Evolutionary conservation across 2,888 invertebrate species (phyloP).

Genomic region (Ormyrus rosae): DNA sequence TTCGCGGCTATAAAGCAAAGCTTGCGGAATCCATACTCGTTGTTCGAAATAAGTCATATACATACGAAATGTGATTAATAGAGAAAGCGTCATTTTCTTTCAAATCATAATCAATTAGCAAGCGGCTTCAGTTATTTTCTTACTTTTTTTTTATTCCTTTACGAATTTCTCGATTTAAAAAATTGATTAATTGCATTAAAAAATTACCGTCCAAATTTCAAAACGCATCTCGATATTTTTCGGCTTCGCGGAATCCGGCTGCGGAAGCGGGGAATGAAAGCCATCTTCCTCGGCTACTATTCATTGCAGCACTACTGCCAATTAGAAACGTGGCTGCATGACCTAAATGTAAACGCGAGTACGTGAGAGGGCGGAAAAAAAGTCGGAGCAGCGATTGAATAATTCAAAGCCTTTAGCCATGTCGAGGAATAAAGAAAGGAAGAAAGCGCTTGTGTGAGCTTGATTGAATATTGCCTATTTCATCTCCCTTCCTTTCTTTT

Average conservation of each 20-base stretch:
- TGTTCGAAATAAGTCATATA: constrained; percentile 2
- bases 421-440: constrained; percentile 3
- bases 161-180: neutral
- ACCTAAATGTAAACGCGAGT: constrained; percentile 38
- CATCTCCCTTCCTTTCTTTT: constrained; percentile 4
- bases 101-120: no score
- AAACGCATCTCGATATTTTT: no score
- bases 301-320: constrained; percentile 15
- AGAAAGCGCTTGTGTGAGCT: neutral
- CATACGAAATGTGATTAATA: neutral
- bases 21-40: neutral
- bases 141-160: neutral
- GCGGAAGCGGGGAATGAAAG: constrained; percentile 15
- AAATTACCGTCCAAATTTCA: neutral
- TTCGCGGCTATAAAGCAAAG: constrained; percentile 60
- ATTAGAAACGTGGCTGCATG: constrained; percentile 41
- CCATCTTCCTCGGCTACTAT: neutral
- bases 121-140: neutral
- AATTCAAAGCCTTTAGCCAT: constrained; percentile 35
- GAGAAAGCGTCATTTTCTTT: no score
- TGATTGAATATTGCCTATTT: constrained; percentile 43
- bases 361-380: neutral
- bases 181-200: neutral
- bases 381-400: constrained; percentile 39
- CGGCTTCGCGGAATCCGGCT: neutral